These are phyloP conservation scores for Brachionus paranguensis DNA, from an alignment of 1,140 invertebrate species.

Conservation along the genomic window DNA sequence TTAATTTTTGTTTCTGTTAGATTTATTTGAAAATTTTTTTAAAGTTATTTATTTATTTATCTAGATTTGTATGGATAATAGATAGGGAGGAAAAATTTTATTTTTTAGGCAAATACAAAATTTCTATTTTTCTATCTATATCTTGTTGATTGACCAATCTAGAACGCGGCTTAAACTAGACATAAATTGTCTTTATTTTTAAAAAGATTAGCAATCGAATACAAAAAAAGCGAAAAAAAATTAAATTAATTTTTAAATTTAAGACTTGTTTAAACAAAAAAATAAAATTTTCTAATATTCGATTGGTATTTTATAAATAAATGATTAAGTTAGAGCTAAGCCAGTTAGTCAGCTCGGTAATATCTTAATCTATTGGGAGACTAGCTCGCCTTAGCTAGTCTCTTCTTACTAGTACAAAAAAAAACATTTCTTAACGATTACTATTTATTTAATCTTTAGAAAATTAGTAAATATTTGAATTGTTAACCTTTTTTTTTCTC, in stretches of 20 bases:
- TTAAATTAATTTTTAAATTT: constrained; percentile 26
- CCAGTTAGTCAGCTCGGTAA: constrained; percentile 22
- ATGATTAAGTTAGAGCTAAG: constrained; percentile 21
- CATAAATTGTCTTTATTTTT: constrained; percentile 11
- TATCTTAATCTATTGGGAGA: constrained; percentile 23
- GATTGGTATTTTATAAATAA: constrained; percentile 27
- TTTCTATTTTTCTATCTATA: neutral
- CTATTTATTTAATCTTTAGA: constrained; percentile 30
- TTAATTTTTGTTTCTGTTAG: constrained; percentile 33
- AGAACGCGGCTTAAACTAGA: neutral
- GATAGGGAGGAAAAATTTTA: neutral
- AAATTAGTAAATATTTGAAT: constrained; percentile 25
- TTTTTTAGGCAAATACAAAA: constrained; percentile 8
- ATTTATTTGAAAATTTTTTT: constrained; percentile 15
- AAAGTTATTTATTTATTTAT: constrained; percentile 34
- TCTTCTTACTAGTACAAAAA: neutral
- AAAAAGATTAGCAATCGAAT: constrained; percentile 36
- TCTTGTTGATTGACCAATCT: neutral
- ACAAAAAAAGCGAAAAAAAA: constrained; percentile 11
- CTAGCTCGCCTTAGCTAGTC: neutral
- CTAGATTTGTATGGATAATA: neutral
- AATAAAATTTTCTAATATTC: constrained; percentile 15
- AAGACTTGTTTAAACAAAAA: constrained; percentile 28
- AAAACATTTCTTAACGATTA: neutral
- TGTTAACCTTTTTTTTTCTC: neutral